Evolutionary conservation across 1,140 invertebrate genomes (phyloP), one percentile per base, ranked within the genome.

Genomic region (Lepidurus couesii): DNA sequence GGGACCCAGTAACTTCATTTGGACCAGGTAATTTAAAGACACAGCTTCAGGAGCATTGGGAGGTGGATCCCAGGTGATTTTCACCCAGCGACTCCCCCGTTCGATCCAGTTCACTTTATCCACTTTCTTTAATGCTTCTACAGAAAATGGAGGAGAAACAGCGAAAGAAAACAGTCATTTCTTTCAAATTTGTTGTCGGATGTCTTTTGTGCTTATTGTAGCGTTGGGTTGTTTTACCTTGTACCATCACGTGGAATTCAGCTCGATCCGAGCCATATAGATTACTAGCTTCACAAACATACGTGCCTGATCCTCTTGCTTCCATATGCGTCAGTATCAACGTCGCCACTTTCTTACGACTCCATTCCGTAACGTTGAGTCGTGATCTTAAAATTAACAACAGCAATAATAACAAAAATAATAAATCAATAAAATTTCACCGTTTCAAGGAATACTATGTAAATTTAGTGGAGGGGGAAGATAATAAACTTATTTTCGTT

Each of bases 161-260:
- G 83, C 79, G 75, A 84, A 84, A 16, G 85, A 84, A 2, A 77
- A 80, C 77, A 85, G 84, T 84, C 79, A n/a, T 4, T 42, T 78
- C 42, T 24, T 11, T 21, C 7, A 21, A 10, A 75, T 44, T 44
- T 43, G 10, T 16, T 44, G 10, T 21, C 16, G 7, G 53, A n/a
- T 73, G 53, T n/a, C 0, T 11, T 74, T 11, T 74, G 74, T 24
- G 42, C 21, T 11, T 11, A 11, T 74, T 11, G 10, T 42, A 7
- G 74, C 42, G 2, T 74, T 47, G 45, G 10, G 45, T 6, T 47
- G 10, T 10, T 16, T 11, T 10, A 77, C 76, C 76, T 24, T 77
- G 76, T 24, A 77, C 76, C 34, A 75, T 79, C 34, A 79, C n/a
- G 6, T 24, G 78, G 34, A 75, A 75, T 13, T 79, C 73, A 26